Evolutionary conservation across 2,888 invertebrate genomes (phyloP).

Genomic region (Spodoptera littoralis): DNA sequence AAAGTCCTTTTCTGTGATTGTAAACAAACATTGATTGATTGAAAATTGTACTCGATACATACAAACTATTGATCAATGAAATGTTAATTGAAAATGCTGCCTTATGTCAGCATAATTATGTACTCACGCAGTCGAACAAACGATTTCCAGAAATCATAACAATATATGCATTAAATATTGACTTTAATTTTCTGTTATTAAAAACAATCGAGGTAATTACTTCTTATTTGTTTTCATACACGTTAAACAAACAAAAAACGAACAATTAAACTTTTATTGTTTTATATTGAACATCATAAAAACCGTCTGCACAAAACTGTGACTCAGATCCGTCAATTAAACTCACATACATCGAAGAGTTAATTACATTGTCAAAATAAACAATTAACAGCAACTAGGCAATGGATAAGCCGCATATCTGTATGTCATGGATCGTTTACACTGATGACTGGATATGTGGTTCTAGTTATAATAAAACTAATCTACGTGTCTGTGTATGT

Average conservation of each 20-base stretch:
- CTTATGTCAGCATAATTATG: background rate
- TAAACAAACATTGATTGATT: constrained; percentile 31
- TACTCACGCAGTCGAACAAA: constrained; percentile 4
- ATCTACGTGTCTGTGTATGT: constrained; percentile 29
- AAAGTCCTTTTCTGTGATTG: constrained; percentile 20
- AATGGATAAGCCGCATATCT: constrained; percentile 38
- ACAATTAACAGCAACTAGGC: background rate
- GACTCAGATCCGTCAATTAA: constrained; percentile 36
- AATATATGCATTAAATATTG: constrained; percentile 28
- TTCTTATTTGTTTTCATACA: constrained; percentile 21
- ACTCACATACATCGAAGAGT: constrained; percentile 24
- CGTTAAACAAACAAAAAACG: constrained; percentile 25
- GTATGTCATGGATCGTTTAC: constrained; percentile 9
- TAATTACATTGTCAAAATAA: background rate
- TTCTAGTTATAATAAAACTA: constrained; percentile 30
- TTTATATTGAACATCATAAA: constrained; percentile 37
- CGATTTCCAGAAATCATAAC: constrained; percentile 21
- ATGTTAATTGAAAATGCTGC: background rate
- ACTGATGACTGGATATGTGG: constrained; percentile 27
- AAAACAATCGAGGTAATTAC: constrained; percentile 15
- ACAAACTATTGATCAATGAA: constrained; percentile 10
- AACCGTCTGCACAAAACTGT: constrained; percentile 17
- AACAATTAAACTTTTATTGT: constrained; percentile 27
- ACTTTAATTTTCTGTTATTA: constrained; percentile 15
- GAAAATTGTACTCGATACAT: constrained; percentile 4